Base-by-base conservation (phyloP, 1,140 invertebrate genomes). In the Orchestia grillus region DNA sequence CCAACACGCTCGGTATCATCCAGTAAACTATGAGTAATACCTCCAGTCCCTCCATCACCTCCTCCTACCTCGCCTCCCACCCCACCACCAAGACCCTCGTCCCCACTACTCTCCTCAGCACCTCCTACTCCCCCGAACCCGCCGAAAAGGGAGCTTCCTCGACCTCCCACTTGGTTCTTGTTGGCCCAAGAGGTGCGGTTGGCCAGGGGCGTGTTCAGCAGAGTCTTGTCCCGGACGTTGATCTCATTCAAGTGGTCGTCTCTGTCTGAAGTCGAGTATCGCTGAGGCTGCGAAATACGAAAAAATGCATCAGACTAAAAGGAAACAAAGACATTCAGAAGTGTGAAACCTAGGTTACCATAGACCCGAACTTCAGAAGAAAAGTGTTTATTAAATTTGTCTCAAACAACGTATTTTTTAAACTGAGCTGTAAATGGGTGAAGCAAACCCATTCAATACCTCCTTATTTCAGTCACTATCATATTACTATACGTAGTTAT, bases 161-260 rank as follows among this genome's bases (percentile, higher is more conserved):
- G 36, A 40, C 43, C 92, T 15, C 92, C 92, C 8, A 94, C 23
- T 40, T 94, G 92, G 44, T 94, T 94, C 44, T 94, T 94, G 36
- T 94, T 94, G 15, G 92, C 4, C 92, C 92, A 94, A 36, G 87
- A 91, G 28, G 57, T 96, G 41, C 96, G 87, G 87, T 96, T 96
- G 43, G 96, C 43, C 28, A 96, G 87, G 43, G 96, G 96, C 36
- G 96, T 96, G 47, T 92, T 92, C 47, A 96, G 45, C 15, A 96
- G 87, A 19, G 96, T 88, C 88, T 96, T 88, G 40, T 96, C 90
- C 41, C 90, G 87, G 0, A 91, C 87, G 87, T 96, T 88, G 96
- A 96, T 91, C 87, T 96, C 96, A 57, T 96, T 96, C 87, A 96
- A 40, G 87, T 96, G 87, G n/a, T 96, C 96, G 96, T 96, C 96